Evolutionary conservation across 2,888 invertebrate species (phyloP).

Genomic region (Philopedon plagiatum): DNA sequence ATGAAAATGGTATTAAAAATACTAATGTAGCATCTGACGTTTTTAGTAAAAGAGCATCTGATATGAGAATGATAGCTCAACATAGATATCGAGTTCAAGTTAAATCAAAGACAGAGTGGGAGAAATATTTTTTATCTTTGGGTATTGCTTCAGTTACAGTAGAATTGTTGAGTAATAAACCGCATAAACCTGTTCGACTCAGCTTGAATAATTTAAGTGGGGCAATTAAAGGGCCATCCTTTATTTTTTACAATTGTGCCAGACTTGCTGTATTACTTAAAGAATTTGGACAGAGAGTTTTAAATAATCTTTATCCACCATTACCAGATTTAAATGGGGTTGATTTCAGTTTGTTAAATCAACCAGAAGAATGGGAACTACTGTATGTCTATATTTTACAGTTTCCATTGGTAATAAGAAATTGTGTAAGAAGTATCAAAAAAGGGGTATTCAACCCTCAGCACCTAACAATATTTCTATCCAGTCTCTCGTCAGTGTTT

Average conservation of each 20-base stretch:
- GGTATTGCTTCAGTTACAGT: constrained; percentile 78
- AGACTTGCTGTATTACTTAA: constrained; percentile 78
- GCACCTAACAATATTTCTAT: constrained; percentile 76
- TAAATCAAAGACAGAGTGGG: constrained; percentile 70
- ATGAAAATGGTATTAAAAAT: constrained; percentile 72
- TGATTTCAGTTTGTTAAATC: constrained; percentile 75
- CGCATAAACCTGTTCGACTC: constrained; percentile 74
- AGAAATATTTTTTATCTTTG: constrained; percentile 73
- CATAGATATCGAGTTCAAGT: constrained; percentile 78
- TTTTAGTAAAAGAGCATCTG: constrained; percentile 72
- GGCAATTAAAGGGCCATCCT: constrained; percentile 74
- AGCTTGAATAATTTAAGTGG: constrained; percentile 59
- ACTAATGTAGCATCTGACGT: constrained; percentile 68
- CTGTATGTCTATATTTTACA: constrained; percentile 78
- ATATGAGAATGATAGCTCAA: constrained; percentile 78
- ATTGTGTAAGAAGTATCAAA: constrained; percentile 70
- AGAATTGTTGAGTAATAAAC: constrained; percentile 79
- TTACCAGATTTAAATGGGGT: constrained; percentile 73
- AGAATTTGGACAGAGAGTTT: constrained; percentile 74
- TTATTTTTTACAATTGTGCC: constrained; percentile 85
- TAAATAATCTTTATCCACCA: constrained; percentile 73
- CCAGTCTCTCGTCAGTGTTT: constrained; percentile 75
- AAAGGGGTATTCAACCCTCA: constrained; percentile 75
- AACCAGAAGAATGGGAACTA: constrained; percentile 85
- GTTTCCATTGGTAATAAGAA: constrained; percentile 75